phyloP scores from a whole-genome alignment of 2,113 vertebrate species.

The Isichthys henryi region DNA sequence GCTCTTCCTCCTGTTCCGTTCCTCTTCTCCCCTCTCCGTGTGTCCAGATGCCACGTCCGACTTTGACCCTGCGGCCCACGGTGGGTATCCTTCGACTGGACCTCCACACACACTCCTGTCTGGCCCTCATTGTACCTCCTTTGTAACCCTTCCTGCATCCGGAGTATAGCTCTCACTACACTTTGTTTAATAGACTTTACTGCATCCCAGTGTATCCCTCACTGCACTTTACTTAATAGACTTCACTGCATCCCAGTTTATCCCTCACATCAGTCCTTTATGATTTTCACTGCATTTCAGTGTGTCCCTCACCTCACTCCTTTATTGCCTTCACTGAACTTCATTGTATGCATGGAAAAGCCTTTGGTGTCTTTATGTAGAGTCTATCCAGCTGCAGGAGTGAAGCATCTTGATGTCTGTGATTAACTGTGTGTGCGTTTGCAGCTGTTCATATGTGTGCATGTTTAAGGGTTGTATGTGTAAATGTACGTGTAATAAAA shows the following conservation, averaged over 20 bases:
- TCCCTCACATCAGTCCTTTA: neutral
- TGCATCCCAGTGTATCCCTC: neutral
- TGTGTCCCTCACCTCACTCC: neutral
- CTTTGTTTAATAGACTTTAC: neutral
- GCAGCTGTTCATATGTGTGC: neutral
- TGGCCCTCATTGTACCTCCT: neutral
- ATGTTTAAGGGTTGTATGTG: neutral
- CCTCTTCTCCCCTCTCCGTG: slow-evolving; percentile 13
- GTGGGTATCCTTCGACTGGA: slow-evolving; percentile 18
- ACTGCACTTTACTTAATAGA: neutral
- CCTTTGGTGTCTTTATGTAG: neutral
- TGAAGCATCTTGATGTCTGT: neutral
- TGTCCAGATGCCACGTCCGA: slow-evolving; percentile 17
- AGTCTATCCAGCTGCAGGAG: neutral
- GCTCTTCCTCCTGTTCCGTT: slow-evolving; percentile 22
- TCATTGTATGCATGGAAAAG: neutral
- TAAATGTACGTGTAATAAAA: neutral
- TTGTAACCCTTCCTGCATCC: neutral
- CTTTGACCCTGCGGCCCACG: slow-evolving; percentile 22
- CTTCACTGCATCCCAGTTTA: neutral
- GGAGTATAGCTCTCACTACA: neutral
- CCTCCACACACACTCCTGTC: neutral
- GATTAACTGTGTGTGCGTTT: neutral
- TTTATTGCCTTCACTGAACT: neutral
- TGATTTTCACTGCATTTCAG: neutral